These are phyloP conservation scores for Orthonychiurus folsomi DNA, from an alignment of 2,888 invertebrate genomes.

Conservation along the genomic window DNA sequence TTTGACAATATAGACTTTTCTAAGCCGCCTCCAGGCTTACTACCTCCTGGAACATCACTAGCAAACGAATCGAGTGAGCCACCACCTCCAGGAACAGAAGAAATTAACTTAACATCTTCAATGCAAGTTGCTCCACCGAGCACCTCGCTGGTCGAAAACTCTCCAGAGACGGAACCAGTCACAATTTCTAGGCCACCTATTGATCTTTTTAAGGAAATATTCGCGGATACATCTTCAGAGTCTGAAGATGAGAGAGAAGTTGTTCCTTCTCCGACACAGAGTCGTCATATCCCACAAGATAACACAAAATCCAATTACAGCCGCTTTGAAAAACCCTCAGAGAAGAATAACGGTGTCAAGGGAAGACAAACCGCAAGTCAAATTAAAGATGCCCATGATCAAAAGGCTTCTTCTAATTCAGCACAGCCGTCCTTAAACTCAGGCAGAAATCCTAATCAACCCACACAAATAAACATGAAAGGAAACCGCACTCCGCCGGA, in stretches of 20 bases:
- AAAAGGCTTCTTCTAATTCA: slow-evolving; percentile 11
- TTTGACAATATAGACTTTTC: slow-evolving; percentile 39
- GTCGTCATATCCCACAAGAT: no score
- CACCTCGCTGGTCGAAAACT: slow-evolving; percentile 8
- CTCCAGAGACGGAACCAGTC: slow-evolving; percentile 9
- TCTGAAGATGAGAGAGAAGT: slow-evolving; percentile 24
- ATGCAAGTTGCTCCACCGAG: slow-evolving; percentile 8
- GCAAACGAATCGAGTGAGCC: neutral
- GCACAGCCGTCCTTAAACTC: slow-evolving; percentile 1
- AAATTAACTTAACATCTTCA: neutral
- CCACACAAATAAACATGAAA: slow-evolving; percentile 3
- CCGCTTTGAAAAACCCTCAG: slow-evolving; percentile 6
- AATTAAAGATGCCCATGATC: slow-evolving; percentile 14
- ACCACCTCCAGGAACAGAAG: slow-evolving; percentile 12
- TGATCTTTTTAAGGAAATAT: slow-evolving; percentile 39
- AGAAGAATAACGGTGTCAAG: neutral
- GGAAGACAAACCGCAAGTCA: neutral
- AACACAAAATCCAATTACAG: neutral
- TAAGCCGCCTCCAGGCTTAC: slow-evolving; percentile 38
- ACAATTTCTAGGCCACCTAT: slow-evolving; percentile 25
- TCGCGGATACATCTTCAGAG: slow-evolving; percentile 35
- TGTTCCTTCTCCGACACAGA: no score
- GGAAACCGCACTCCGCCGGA: neutral
- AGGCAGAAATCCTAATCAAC: neutral
- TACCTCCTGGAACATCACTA: slow-evolving; percentile 16